Evolutionary conservation across 2,113 vertebrate genomes (phyloP).

Genomic region (Erythrocercus mccallii): DNA sequence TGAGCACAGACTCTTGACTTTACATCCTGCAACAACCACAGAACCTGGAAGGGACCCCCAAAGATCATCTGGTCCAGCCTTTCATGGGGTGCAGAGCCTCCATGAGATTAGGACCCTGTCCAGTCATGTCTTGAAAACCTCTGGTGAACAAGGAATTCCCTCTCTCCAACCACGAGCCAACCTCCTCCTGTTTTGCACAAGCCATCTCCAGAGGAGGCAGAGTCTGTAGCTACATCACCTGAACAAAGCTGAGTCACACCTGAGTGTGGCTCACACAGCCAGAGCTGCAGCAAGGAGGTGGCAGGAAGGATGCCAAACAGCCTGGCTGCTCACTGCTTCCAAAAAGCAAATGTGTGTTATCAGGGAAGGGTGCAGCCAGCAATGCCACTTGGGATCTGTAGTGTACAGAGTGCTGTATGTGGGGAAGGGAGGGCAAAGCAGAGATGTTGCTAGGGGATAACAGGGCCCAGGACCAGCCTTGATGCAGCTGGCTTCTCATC

Average conservation of each 20-base stretch:
- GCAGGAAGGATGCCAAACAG: accelerated
- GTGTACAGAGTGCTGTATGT: background rate
- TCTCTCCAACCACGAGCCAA: accelerated
- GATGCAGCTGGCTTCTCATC: background rate
- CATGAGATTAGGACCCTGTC: background rate
- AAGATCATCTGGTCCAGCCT: background rate
- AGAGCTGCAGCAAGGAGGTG: accelerated
- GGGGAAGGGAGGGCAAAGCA: background rate
- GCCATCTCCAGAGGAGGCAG: background rate
- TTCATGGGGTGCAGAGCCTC: background rate
- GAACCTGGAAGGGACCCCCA: background rate
- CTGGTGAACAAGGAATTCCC: background rate
- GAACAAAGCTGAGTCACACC: background rate
- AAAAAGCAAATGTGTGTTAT: background rate
- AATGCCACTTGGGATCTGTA: background rate
- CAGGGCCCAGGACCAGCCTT: background rate
- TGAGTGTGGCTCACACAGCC: background rate
- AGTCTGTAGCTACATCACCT: background rate
- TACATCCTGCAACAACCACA: background rate
- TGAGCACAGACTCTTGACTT: background rate
- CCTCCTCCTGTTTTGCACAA: background rate
- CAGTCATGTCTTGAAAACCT: background rate
- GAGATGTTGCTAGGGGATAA: background rate
- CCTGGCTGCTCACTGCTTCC: background rate
- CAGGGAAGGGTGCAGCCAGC: background rate